Evolutionary conservation across 2,797 vertebrate species (phyloP), one percentile per base, ranked within the genome.

Genomic region (Sebastes taczanowskii): DNA sequence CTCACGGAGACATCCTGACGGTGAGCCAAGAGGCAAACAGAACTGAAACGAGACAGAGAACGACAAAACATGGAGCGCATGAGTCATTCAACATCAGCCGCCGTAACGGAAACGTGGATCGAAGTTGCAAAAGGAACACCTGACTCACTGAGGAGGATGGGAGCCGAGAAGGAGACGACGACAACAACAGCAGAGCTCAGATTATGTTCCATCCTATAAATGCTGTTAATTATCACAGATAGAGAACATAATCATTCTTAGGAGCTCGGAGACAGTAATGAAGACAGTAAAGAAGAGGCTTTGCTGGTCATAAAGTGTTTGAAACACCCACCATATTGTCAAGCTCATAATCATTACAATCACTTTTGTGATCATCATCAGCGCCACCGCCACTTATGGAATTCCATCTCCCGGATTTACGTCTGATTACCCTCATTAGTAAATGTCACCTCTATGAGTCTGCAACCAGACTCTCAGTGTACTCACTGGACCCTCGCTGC

Each of bases 1-100:
- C 86, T 88, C 82, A 73, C 81, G 1, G 68, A 89, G 79, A 80
- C 79, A 83, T 59, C 61, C 83, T 84, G 86, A 89, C 30, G 22
- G 68, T 34, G 84, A 89, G 89, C 88, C 88, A 84, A 85, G 84
- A 78, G 72, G 88, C 90, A 92, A 92, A 92, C 80, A 87, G 71
- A 75, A 16, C 74, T 61, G 62, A 68, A 77, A 83, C 64, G 56
- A 86, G 87, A 71, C 38, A 70, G 78, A 73, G 82, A 74, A 42
- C 10, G 64, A 78, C 64, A 59, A 68, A 80, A 82, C 69, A 70
- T 11, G 46, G 23, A 60, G 53, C 71, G 63, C 74, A 71, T 86
- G 87, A 90, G 86, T 91, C 89, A 89, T 72, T 78, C 65, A 73
- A 66, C 81, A 73, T 73, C 61, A 61, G 74, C 78, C 55, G 61